Evolutionary conservation across 2,113 vertebrate species (phyloP).

Genomic region (Micromys minutus): DNA sequence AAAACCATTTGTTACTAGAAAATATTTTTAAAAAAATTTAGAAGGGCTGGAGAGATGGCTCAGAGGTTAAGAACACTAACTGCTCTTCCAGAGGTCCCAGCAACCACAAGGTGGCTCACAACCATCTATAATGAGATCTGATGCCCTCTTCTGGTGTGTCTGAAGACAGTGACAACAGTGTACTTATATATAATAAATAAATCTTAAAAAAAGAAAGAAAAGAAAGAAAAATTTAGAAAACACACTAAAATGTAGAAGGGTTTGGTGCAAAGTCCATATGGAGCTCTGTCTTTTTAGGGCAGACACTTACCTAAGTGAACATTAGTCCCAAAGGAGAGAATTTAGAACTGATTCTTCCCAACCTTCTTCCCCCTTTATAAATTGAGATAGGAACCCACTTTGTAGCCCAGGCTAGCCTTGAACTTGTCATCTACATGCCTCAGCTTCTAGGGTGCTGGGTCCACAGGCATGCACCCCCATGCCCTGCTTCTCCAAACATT

Average conservation of each 20-base stretch:
- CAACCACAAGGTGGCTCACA: too few species aligned
- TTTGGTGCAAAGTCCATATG: neutral
- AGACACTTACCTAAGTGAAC: neutral
- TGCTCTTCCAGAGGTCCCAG: too few species aligned
- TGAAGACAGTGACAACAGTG: too few species aligned
- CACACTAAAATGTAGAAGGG: neutral
- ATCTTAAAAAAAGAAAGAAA: too few species aligned
- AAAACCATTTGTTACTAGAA: neutral
- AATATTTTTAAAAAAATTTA: too few species aligned
- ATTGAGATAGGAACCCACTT: neutral
- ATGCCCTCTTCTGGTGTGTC: too few species aligned
- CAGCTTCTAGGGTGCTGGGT: neutral
- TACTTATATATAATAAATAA: too few species aligned
- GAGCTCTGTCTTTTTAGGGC: neutral
- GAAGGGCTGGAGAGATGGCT: too few species aligned
- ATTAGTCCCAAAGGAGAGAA: neutral
- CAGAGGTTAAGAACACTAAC: too few species aligned
- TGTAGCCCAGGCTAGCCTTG: neutral
- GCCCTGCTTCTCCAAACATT: neutral
- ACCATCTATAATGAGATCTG: too few species aligned
- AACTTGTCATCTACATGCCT: neutral
- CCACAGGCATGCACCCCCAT: neutral
- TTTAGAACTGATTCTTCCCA: neutral
- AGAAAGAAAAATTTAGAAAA: conserved; percentile 35
- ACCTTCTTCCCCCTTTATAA: neutral